These are phyloP conservation scores for Aplodontia rufa DNA, from an alignment of 2,113 vertebrate genomes.

Conservation along the genomic window DNA sequence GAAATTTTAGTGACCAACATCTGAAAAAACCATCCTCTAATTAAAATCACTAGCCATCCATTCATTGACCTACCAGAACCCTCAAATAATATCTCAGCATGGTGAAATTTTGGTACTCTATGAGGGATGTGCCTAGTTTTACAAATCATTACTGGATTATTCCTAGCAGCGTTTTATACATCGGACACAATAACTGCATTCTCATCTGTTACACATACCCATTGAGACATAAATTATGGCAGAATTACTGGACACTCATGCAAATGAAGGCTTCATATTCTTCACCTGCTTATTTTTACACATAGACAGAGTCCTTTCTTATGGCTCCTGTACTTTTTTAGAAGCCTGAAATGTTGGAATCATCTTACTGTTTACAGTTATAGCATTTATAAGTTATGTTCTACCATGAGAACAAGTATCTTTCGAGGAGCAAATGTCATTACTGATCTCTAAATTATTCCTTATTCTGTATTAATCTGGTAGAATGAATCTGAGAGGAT, in stretches of 20 bases:
- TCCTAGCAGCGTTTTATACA: constrained; percentile 68
- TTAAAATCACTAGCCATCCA: not conserved
- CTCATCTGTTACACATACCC: constrained; percentile 47
- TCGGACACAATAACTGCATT: constrained; percentile 55
- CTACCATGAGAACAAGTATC: not conserved
- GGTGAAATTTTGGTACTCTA: not conserved
- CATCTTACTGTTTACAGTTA: not conserved
- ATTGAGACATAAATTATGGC: not conserved
- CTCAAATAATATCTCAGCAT: not conserved
- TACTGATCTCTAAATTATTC: not conserved
- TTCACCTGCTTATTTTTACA: not conserved
- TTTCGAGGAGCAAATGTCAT: not conserved
- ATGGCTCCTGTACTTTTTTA: not conserved
- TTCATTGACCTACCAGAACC: not conserved
- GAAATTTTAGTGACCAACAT: not conserved
- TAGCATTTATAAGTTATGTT: not conserved
- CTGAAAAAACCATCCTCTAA: constrained; percentile 47
- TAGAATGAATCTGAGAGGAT: not conserved
- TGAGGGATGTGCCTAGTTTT: not conserved
- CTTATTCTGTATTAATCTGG: no score
- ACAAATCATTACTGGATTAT: constrained; percentile 60
- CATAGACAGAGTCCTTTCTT: not conserved
- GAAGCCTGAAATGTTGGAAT: not conserved
- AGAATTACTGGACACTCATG: not conserved
- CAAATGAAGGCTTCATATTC: not conserved